Evolutionary conservation across 2,113 vertebrate species (phyloP), one percentile per base, ranked within the genome.

Genomic region (Hepsetus odoe): DNA sequence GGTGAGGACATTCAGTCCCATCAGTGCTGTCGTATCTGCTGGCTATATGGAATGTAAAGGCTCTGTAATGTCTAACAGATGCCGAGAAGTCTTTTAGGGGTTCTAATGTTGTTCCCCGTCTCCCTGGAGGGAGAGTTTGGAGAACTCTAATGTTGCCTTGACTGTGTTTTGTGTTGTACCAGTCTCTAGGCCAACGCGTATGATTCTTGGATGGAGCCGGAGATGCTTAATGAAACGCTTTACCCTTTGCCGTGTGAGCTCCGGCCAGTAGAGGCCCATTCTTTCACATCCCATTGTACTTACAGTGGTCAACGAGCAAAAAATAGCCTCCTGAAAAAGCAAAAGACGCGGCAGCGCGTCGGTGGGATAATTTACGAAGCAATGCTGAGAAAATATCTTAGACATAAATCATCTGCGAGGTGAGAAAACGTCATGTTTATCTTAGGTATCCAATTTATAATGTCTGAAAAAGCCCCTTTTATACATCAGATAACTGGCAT

Each of bases 161-260:
- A 78, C 75, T 84, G 73, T 55, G 14, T 82, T 80, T 78, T 56
- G 78, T 77, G 14, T 84, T 81, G 59, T 84, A 83, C 86, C 85
- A 82, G 71, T 75, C 75, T 82, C 81, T 64, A 77, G 79, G 74
- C 53, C 85, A 81, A 88, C 61, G 80, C 86, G 77, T 86, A 88
- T 84, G 83, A 79, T 84, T 82, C 72, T 82, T 84, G 83, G 83
- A 79, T 56, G 51, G 44, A 9, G 53, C 7, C 10, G 44, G 51
- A 49, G 70, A 33, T 59, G 30, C 10, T 51, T 28, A 70, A 77
- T 77, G 42, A 70, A 61, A 49, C 51, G 38, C 40, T 44, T 22
- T 51, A 32, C 68, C 26, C 20, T 26, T 64, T 71, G 49, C 49
- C 40, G 20, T 26, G 59, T 67, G 42, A 69, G 53, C 42, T 40